Evolutionary conservation across 1,140 invertebrate species (phyloP).

Genomic region (Magallana gigas): DNA sequence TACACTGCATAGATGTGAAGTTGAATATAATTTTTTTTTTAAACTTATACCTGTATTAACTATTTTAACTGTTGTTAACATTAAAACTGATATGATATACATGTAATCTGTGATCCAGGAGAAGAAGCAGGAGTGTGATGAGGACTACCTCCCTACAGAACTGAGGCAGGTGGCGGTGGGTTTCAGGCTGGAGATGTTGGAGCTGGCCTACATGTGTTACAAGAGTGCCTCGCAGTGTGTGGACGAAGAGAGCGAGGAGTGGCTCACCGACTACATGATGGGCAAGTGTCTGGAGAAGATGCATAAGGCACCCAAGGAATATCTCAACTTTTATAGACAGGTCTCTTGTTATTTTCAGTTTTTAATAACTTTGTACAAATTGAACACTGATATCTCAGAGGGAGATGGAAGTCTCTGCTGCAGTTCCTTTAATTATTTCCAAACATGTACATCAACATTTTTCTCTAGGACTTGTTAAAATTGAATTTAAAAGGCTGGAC

Average conservation of each 20-base stretch:
- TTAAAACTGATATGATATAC: too few relatives aligned
- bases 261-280: slow-evolving; percentile 95
- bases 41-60: not conserved
- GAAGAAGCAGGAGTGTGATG: not conserved
- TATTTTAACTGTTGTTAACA: not conserved
- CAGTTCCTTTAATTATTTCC: too few relatives aligned
- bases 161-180: slow-evolving; percentile 87
- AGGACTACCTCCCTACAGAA: slow-evolving; percentile 78
- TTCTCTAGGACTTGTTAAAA: too few relatives aligned
- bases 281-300: slow-evolving; percentile 88
- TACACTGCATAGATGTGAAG: too few relatives aligned
- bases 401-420: too few relatives aligned
- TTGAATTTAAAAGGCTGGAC: too few relatives aligned
- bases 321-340: slow-evolving; percentile 88
- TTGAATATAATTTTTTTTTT: too few relatives aligned
- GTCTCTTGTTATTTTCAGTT: slow-evolving; percentile 73
- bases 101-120: not conserved
- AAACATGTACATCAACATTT: too few relatives aligned
- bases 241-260: slow-evolving; percentile 82
- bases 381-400: too few relatives aligned
- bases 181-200: slow-evolving; percentile 88
- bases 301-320: slow-evolving; percentile 86
- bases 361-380: too few relatives aligned
- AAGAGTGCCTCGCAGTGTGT: slow-evolving; percentile 83
- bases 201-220: slow-evolving; percentile 88